A percentile compares a stretch with the other conserved stretches of the same genome.
phyloP scores from a whole-genome alignment of 1,140 invertebrate genomes.

The Sarcophaga peregrina region DNA sequence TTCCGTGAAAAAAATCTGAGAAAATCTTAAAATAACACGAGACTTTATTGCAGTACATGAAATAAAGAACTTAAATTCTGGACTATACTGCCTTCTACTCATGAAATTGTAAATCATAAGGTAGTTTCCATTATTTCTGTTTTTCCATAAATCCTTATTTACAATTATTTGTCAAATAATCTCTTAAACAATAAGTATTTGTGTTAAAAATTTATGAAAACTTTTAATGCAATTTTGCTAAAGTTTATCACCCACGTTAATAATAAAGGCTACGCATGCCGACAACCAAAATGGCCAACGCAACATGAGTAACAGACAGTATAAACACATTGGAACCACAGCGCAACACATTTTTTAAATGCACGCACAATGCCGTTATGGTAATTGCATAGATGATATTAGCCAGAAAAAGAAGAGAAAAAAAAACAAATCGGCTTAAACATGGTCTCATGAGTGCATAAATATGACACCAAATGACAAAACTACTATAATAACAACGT shows the following conservation, averaged over 20 bases:
- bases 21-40: too few species aligned
- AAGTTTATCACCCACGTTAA: conserved; percentile 30
- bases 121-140: too few species aligned
- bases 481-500: not conserved
- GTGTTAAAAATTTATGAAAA: conserved; percentile 33
- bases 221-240: conserved; percentile 28
- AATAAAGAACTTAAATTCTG: too few species aligned
- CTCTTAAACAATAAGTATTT: conserved; percentile 29
- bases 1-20: too few species aligned
- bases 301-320: not conserved
- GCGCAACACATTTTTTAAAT: not conserved
- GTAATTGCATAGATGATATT: not conserved
- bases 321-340: not conserved
- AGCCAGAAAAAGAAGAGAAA: not conserved
- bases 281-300: not conserved
- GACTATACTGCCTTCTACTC: too few species aligned
- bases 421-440: conserved; percentile 36
- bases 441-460: conserved; percentile 11
- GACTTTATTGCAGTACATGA: too few species aligned
- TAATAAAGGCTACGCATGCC: not conserved
- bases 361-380: not conserved
- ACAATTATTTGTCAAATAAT: conserved; percentile 35
- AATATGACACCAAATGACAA: conserved; percentile 40
- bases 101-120: too few species aligned
- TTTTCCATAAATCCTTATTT: not conserved